phyloP scores from a whole-genome alignment of 1,140 invertebrate genomes.

The Dendrolimus kikuchii region DNA sequence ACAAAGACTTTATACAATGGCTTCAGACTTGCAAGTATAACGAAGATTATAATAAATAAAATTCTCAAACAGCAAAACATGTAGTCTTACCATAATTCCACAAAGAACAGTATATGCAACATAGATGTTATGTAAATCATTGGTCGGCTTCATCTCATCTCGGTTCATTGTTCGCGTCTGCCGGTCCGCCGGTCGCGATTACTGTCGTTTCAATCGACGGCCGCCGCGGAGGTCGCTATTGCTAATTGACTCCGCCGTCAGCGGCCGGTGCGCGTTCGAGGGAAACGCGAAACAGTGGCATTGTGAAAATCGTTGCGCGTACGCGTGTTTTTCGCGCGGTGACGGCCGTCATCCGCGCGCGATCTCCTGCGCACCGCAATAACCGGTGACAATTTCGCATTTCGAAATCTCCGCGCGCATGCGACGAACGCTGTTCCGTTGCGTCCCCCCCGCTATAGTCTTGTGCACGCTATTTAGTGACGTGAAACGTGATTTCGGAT shows the following conservation, averaged over 20 bases:
- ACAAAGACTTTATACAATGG: no score
- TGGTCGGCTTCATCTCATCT: slow-evolving; percentile 5
- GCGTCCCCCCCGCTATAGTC: slow-evolving; percentile 15
- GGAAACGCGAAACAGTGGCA: slow-evolving; percentile 43
- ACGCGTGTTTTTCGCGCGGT: slow-evolving; percentile 51
- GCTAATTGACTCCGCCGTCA: slow-evolving; percentile 28
- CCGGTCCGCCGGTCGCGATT: slow-evolving; percentile 2
- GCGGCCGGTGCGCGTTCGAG: slow-evolving; percentile 27
- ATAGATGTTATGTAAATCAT: slow-evolving; percentile 14
- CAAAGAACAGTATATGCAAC: no score
- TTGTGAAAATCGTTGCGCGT: slow-evolving; percentile 48
- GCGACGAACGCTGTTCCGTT: slow-evolving; percentile 30
- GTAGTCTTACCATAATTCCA: no score
- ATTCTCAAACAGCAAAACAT: no score
- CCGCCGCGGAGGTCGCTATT: slow-evolving; percentile 4
- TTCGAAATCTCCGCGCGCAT: slow-evolving; percentile 38
- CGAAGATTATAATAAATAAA: no score
- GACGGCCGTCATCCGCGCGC: slow-evolving; percentile 33
- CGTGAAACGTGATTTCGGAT: slow-evolving; percentile 32
- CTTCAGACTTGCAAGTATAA: no score
- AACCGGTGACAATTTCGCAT: slow-evolving; percentile 31
- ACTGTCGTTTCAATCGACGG: slow-evolving; percentile 19
- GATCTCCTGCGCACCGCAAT: slow-evolving; percentile 18
- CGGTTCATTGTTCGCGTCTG: slow-evolving; percentile 20
- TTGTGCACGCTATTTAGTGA: slow-evolving; percentile 29